Evolutionary conservation across 2,113 vertebrate species (phyloP).

Genomic region (Ploceus nigricollis): DNA sequence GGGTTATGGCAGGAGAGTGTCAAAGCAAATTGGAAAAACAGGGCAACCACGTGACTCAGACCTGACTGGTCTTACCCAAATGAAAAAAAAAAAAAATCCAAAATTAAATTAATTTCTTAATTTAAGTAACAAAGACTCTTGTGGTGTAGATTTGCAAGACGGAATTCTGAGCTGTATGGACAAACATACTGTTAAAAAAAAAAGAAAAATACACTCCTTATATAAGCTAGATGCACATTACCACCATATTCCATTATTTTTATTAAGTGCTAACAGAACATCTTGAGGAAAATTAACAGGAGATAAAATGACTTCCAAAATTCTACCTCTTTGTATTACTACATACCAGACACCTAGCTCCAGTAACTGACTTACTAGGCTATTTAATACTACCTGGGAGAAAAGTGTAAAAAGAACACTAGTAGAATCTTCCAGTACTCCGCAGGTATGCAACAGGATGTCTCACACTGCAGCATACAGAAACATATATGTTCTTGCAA

Average conservation of each 20-base stretch:
- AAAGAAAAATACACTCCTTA: background rate
- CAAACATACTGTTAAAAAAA: background rate
- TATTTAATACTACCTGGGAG: background rate
- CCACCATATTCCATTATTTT: background rate
- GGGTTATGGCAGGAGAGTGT: background rate
- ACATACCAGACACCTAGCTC: background rate
- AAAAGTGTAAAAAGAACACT: background rate
- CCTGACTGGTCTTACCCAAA: background rate
- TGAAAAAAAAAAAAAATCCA: accelerated
- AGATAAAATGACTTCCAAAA: background rate
- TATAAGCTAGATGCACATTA: background rate
- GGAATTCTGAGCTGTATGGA: background rate
- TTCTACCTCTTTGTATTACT: background rate
- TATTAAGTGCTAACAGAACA: background rate
- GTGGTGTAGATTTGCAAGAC: background rate
- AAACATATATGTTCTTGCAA: accelerated
- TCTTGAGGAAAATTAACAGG: background rate
- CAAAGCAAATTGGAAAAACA: background rate
- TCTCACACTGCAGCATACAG: background rate
- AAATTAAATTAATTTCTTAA: background rate
- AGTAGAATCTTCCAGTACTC: background rate
- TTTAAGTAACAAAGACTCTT: background rate
- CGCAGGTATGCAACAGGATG: background rate
- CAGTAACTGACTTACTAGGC: background rate
- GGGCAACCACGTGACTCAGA: background rate